phyloP scores from a whole-genome alignment of 2,888 invertebrate genomes.

The Drosophila parthenogenetica region DNA sequence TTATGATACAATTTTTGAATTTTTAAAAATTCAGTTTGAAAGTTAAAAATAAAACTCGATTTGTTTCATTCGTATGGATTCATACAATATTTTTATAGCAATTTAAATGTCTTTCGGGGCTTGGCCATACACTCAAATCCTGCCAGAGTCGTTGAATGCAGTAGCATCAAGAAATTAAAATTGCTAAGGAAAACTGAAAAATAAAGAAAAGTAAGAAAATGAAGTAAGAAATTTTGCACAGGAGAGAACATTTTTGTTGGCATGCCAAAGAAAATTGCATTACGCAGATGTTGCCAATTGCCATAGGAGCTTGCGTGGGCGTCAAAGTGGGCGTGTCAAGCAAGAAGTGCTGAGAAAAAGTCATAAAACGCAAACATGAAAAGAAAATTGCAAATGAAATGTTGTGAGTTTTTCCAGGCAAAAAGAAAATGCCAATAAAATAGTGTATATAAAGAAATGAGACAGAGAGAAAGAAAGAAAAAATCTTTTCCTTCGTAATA shows the following conservation, averaged over 20 bases:
- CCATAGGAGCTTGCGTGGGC: slow-evolving; percentile 14
- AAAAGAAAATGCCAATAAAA: slow-evolving; percentile 58
- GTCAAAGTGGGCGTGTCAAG: slow-evolving; percentile 43
- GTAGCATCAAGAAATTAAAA: slow-evolving; percentile 48
- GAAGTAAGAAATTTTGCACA: slow-evolving; percentile 1
- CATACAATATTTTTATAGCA: background rate
- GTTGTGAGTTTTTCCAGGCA: slow-evolving; percentile 49
- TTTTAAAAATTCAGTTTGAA: no score
- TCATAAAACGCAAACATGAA: slow-evolving; percentile 73
- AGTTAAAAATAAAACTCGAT: no score
- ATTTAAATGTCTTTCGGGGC: slow-evolving; percentile 35
- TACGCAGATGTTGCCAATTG: slow-evolving; percentile 79
- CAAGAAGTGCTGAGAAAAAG: slow-evolving; percentile 68
- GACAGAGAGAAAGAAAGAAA: background rate
- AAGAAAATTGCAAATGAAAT: slow-evolving; percentile 77
- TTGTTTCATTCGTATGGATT: no score
- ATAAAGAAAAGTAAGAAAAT: slow-evolving; percentile 27
- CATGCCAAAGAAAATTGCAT: slow-evolving; percentile 73
- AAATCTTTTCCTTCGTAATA: background rate
- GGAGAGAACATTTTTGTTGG: slow-evolving; percentile 51
- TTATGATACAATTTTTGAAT: no score
- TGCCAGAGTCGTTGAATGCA: slow-evolving; percentile 36
- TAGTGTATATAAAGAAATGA: slow-evolving; percentile 39
- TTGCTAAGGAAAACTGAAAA: slow-evolving; percentile 32
- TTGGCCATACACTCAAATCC: slow-evolving; percentile 50